Conservation (phyloP, 1,140 invertebrate genomes). For the Polyergus mexicanus region DNA sequence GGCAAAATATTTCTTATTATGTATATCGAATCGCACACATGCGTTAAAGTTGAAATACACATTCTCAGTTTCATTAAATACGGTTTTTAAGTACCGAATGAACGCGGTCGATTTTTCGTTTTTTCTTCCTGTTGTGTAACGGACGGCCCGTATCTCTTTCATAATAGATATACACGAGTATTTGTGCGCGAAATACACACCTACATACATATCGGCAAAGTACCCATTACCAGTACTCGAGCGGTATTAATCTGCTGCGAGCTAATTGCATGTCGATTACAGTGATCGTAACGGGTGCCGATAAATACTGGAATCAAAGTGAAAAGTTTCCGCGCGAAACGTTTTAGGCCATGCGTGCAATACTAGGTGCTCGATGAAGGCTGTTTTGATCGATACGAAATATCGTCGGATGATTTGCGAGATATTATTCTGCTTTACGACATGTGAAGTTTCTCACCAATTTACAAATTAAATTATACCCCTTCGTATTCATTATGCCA, state of each 20-base stretch:
- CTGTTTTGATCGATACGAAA: conserved; percentile 53
- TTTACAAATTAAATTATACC: conserved; percentile 44
- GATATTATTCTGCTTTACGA: conserved; percentile 51
- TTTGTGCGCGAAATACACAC: conserved; percentile 28
- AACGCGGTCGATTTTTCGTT: conserved; percentile 22
- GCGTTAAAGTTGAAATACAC: background rate
- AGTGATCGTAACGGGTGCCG: conserved; percentile 73
- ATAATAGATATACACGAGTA: conserved; percentile 15
- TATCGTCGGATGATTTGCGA: conserved; percentile 31
- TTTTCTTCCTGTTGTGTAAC: conserved; percentile 36
- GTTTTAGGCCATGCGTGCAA: conserved; percentile 50
- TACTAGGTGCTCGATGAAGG: conserved; percentile 18
- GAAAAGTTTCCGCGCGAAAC: conserved; percentile 70
- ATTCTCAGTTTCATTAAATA: background rate
- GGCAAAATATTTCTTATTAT: background rate
- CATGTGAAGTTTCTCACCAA: background rate
- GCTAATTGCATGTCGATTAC: conserved; percentile 76
- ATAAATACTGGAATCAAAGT: conserved; percentile 73
- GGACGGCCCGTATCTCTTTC: conserved; percentile 40
- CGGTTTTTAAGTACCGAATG: conserved; percentile 20
- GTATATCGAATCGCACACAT: background rate
- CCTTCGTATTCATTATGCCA: background rate
- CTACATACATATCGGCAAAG: conserved; percentile 59
- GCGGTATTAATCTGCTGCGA: conserved; percentile 69
- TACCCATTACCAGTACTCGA: conserved; percentile 73